Conservation (phyloP, 2,888 invertebrate genomes). For the Ennomos erosarius region DNA sequence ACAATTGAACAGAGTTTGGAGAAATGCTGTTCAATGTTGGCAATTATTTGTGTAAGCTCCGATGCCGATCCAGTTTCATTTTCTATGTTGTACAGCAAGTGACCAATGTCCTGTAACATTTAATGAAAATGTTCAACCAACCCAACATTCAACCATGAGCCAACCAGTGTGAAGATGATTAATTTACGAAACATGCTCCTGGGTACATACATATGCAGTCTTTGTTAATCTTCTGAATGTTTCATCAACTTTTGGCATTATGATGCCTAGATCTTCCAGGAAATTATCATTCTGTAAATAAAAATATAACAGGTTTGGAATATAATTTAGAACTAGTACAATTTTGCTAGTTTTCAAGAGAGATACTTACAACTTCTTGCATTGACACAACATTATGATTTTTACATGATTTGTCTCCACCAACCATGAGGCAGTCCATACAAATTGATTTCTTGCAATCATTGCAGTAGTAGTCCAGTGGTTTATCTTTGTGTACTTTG, state of each 20-base stretch:
- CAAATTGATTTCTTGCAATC: slow-evolving; percentile 71
- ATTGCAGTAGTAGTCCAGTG: slow-evolving; percentile 72
- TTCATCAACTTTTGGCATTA: slow-evolving; percentile 72
- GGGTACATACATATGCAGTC: slow-evolving; percentile 55
- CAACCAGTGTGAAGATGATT: too few species aligned
- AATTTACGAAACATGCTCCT: too few species aligned
- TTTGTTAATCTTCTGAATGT: slow-evolving; percentile 71
- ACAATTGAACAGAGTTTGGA: slow-evolving; percentile 77
- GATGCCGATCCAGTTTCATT: slow-evolving; percentile 59
- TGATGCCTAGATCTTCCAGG: slow-evolving; percentile 57
- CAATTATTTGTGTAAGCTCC: slow-evolving; percentile 58
- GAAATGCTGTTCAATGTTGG: slow-evolving; percentile 79
- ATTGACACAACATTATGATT: slow-evolving; percentile 70
- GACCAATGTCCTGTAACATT: slow-evolving; percentile 69
- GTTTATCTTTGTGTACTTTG: slow-evolving; percentile 63
- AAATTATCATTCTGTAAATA: slow-evolving; percentile 68
- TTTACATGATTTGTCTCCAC: slow-evolving; percentile 75
- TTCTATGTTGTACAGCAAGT: slow-evolving; percentile 64
- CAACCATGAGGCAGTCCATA: slow-evolving; percentile 76
- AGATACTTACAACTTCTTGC: slow-evolving; percentile 67
- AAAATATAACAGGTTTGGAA: not conserved
- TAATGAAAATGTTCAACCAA: not conserved
- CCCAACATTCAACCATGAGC: too few species aligned
- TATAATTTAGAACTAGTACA: not conserved
- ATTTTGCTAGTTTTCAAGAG: too few species aligned